Percentiles rank a stretch among this genome's conserved stretches.
These are phyloP conservation scores for Orthosia incerta DNA, from an alignment of 2,888 invertebrate species.

Conservation along the genomic window DNA sequence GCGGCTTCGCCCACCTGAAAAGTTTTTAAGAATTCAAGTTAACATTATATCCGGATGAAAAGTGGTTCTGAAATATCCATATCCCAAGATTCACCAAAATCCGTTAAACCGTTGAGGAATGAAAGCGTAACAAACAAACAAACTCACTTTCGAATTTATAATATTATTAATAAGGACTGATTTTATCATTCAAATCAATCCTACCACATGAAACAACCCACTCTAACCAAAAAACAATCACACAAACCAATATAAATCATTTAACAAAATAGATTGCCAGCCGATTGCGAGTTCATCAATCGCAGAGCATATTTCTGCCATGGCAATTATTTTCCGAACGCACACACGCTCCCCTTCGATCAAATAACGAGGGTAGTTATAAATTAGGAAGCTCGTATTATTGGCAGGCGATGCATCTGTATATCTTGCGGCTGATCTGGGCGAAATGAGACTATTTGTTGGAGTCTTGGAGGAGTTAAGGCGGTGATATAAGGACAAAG, in stretches of 20 bases:
- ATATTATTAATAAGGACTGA: no score
- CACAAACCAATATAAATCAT: slow-evolving; percentile 2
- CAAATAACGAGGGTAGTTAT: slow-evolving; percentile 25
- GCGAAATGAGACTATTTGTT: slow-evolving; percentile 53
- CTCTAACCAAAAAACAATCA: slow-evolving; percentile 7
- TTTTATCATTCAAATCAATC: not conserved
- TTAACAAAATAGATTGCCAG: slow-evolving; percentile 11
- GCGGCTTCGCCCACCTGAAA: no score
- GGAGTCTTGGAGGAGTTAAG: slow-evolving; percentile 41
- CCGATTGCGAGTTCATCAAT: not conserved
- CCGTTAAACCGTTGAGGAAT: no score
- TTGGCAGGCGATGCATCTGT: slow-evolving; percentile 26
- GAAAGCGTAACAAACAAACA: no score
- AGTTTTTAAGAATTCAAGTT: no score
- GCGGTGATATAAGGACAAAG: slow-evolving; percentile 7
- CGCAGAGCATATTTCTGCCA: not conserved
- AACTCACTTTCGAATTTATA: no score
- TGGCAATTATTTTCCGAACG: slow-evolving; percentile 1
- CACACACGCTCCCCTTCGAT: slow-evolving; percentile 25
- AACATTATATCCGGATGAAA: no score
- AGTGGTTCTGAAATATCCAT: no score
- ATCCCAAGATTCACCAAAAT: no score
- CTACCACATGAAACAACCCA: not conserved
- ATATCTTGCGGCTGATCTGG: slow-evolving; percentile 30
- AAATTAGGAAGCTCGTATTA: slow-evolving; percentile 28